phyloP scores from a whole-genome alignment of 2,113 vertebrate genomes.

The Poicephalus gulielmi region DNA sequence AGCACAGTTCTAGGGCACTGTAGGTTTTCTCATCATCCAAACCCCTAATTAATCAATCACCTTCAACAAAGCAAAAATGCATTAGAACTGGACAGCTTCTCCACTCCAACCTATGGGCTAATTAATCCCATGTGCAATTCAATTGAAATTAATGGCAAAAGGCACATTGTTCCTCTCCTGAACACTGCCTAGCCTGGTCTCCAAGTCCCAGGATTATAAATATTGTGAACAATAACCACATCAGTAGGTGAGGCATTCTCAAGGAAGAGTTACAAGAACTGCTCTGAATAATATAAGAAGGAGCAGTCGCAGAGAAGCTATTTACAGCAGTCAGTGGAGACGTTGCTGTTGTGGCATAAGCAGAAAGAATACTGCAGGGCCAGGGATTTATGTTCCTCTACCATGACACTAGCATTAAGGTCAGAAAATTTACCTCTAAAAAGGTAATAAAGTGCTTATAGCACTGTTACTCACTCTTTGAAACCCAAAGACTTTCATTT shows the following conservation, averaged over 20 bases:
- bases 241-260: neutral
- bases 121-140: neutral
- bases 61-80: neutral
- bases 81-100: neutral
- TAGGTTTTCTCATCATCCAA: neutral
- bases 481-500: neutral
- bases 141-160: neutral
- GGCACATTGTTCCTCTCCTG: conserved; percentile 4
- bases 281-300: neutral
- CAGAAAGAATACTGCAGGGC: neutral
- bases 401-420: neutral
- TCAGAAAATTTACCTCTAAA: neutral
- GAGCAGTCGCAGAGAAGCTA: neutral
- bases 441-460: neutral
- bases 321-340: neutral
- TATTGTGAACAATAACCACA: conserved; percentile 18
- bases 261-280: neutral
- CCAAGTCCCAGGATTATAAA: neutral
- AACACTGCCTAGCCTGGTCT: neutral
- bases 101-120: neutral
- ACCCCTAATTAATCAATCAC: neutral
- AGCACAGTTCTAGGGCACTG: neutral
- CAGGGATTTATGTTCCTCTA: neutral
- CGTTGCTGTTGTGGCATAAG: neutral
- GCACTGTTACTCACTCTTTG: neutral